phyloP scores from a whole-genome alignment of 1,140 invertebrate species.

The Aphelenchoides besseyi region DNA sequence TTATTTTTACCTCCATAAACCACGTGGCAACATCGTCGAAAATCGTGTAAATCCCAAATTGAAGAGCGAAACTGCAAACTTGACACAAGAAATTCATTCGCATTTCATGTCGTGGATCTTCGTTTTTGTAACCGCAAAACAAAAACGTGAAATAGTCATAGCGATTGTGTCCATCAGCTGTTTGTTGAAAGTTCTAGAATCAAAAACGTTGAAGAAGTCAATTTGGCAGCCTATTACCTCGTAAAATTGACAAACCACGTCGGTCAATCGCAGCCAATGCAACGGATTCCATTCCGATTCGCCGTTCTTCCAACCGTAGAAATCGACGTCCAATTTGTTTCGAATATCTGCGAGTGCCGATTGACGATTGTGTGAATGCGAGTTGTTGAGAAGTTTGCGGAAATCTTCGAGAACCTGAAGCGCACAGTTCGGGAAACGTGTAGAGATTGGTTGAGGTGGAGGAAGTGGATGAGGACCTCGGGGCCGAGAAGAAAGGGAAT shows the following conservation, averaged over 20 bases:
- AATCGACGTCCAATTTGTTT: not conserved
- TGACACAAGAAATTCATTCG: not conserved
- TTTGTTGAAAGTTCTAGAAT: no score
- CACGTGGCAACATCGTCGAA: slow-evolving; percentile 16
- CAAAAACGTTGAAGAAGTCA: no score
- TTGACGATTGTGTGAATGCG: no score
- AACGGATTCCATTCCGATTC: not conserved
- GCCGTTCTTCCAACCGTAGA: not conserved
- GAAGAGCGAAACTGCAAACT: not conserved
- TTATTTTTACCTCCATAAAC: not conserved
- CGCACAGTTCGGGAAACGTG: not conserved
- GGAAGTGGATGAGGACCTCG: not conserved
- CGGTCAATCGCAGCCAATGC: slow-evolving; percentile 3
- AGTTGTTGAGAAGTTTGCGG: not conserved
- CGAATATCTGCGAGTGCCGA: not conserved
- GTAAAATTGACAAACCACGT: slow-evolving; percentile 13
- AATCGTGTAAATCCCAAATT: not conserved
- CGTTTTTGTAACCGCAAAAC: not conserved
- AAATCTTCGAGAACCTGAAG: not conserved
- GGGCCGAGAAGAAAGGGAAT: not conserved
- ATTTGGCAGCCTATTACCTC: no score
- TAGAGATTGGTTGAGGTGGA: not conserved
- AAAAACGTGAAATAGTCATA: slow-evolving; percentile 2
- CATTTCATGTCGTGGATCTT: not conserved
- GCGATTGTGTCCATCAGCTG: no score